phyloP scores from a whole-genome alignment of 2,113 vertebrate genomes.

The Progne subis region DNA sequence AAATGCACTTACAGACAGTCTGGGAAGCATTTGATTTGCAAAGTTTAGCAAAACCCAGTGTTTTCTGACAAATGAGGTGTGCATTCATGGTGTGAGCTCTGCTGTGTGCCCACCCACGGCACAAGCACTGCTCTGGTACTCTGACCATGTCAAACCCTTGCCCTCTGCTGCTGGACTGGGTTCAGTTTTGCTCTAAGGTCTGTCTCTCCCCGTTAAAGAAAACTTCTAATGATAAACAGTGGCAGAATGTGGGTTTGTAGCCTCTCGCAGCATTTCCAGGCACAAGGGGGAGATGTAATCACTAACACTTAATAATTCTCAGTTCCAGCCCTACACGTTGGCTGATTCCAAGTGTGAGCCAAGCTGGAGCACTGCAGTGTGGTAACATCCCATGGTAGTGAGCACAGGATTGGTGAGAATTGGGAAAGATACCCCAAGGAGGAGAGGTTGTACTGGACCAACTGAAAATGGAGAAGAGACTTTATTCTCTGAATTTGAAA shows the following conservation, averaged over 20 bases:
- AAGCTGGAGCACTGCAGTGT: not conserved
- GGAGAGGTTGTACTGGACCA: not conserved
- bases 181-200: not conserved
- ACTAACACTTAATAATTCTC: not conserved
- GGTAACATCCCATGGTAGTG: rapidly evolving
- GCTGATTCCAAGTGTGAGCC: not conserved
- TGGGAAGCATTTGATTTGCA: conserved; percentile 22
- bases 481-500: not conserved
- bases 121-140: not conserved
- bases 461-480: not conserved
- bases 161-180: not conserved
- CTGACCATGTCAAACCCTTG: rapidly evolving
- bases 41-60: not conserved
- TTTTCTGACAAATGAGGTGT: not conserved
- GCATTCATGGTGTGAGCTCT: not conserved
- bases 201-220: not conserved
- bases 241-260: not conserved
- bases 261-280: not conserved
- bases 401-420: not conserved
- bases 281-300: conserved; percentile 32
- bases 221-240: not conserved
- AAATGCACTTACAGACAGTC: not conserved
- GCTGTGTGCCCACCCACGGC: not conserved
- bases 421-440: not conserved
- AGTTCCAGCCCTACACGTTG: rapidly evolving